Conservation (phyloP, 1,140 invertebrate species). For the Ephestia elutella region DNA sequence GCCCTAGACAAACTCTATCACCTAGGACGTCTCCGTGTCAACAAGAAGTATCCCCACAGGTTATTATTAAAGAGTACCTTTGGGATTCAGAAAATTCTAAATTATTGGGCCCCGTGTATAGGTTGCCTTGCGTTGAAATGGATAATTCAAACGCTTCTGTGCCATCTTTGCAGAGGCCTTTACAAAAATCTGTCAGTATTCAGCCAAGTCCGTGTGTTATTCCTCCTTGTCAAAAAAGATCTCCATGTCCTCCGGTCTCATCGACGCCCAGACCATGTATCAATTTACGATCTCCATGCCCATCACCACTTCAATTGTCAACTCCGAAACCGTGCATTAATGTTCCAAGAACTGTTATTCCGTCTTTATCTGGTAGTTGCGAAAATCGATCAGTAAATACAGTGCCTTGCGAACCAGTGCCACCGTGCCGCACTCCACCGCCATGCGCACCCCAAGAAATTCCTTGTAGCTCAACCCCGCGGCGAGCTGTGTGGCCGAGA, state of each 20-base stretch:
- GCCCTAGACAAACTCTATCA: neutral
- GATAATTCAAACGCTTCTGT: neutral
- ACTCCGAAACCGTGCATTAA: constrained; percentile 5
- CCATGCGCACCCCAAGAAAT: neutral
- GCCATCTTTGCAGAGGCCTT: neutral
- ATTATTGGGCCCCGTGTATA: neutral
- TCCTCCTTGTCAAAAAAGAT: neutral
- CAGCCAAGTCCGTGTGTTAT: neutral
- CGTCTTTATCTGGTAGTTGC: neutral
- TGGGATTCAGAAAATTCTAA: constrained; percentile 19
- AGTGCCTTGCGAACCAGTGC: neutral
- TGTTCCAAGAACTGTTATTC: neutral
- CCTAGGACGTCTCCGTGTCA: neutral
- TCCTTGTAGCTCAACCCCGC: neutral
- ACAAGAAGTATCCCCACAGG: constrained; percentile 19
- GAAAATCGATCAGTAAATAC: neutral
- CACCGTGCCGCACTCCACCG: neutral
- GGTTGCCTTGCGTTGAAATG: neutral
- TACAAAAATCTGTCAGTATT: neutral
- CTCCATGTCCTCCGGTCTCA: neutral
- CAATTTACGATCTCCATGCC: neutral
- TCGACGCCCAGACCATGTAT: neutral
- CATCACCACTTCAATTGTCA: neutral
- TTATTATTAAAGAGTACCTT: constrained; percentile 23
- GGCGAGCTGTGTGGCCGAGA: neutral